Conservation (phyloP, 2,888 invertebrate species). For the Boloria selene region DNA sequence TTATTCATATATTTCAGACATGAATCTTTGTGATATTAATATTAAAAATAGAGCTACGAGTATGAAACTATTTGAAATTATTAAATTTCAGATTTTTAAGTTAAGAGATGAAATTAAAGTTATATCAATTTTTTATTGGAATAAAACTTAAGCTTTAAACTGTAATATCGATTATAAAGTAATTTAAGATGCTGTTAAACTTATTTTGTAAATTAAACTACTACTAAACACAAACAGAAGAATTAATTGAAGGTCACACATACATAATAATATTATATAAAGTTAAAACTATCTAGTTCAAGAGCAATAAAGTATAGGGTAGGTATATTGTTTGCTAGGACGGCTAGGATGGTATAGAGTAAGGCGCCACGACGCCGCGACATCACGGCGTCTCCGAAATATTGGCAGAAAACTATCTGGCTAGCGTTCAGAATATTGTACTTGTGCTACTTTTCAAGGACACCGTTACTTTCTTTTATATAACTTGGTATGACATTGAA, state of each 20-base stretch:
- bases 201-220: not conserved
- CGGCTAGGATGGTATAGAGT: constrained; percentile 30
- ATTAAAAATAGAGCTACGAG: no score
- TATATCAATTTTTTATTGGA: no score
- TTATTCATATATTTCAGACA: no score
- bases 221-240: not conserved
- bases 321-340: constrained; percentile 34
- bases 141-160: no score
- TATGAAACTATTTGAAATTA: no score
- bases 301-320: constrained; percentile 31
- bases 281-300: constrained; percentile 22
- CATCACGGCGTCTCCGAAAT: constrained; percentile 54
- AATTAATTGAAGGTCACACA: not conserved
- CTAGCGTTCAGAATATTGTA: constrained; percentile 36
- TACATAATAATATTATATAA: not conserved
- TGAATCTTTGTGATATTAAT: no score
- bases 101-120: no score
- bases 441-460: constrained; percentile 40
- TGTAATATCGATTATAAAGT: no score
- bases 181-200: no score
- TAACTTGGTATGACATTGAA: not conserved
- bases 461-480: constrained; percentile 19
- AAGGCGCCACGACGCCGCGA: constrained; percentile 61
- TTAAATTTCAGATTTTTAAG: no score
- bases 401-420: constrained; percentile 39